Percentiles rank a stretch among this genome's conserved stretches.
These are phyloP conservation scores for Trichonephila clavata DNA, from an alignment of 1,140 invertebrate species.

Conservation along the genomic window DNA sequence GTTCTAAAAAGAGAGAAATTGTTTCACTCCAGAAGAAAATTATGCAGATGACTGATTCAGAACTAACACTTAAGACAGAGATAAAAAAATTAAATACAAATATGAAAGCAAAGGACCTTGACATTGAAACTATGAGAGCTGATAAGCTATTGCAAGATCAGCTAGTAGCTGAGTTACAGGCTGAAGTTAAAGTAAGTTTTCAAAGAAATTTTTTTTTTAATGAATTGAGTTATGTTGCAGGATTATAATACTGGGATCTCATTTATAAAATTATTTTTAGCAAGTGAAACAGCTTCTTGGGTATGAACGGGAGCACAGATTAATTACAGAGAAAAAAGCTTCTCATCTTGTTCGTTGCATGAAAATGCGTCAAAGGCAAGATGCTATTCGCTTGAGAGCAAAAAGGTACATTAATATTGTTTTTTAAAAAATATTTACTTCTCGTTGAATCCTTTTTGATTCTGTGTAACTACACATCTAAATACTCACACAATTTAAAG, in stretches of 20 bases:
- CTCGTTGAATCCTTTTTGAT: background rate
- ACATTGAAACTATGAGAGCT: slow-evolving; percentile 37
- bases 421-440: background rate
- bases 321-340: slow-evolving; percentile 60
- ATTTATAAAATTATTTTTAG: slow-evolving; percentile 15
- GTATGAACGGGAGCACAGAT: slow-evolving; percentile 59
- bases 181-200: slow-evolving; percentile 53
- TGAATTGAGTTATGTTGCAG: background rate
- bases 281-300: slow-evolving; percentile 60
- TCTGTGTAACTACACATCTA: too few relatives aligned
- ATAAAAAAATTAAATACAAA: slow-evolving; percentile 84
- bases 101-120: slow-evolving; percentile 81
- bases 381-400: slow-evolving; percentile 42
- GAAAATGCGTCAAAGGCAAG: slow-evolving; percentile 49
- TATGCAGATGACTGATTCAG: background rate
- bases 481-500: too few relatives aligned
- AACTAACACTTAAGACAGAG: slow-evolving; percentile 81
- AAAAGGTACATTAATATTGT: slow-evolving; percentile 51
- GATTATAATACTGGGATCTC: background rate
- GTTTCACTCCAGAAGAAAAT: slow-evolving; percentile 15
- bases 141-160: slow-evolving; percentile 80
- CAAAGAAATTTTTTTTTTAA: too few relatives aligned
- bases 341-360: slow-evolving; percentile 58
- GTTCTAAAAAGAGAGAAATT: slow-evolving; percentile 38
- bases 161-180: slow-evolving; percentile 81